phyloP scores from a whole-genome alignment of 2,113 vertebrate genomes.

The Leiothrix lutea region DNA sequence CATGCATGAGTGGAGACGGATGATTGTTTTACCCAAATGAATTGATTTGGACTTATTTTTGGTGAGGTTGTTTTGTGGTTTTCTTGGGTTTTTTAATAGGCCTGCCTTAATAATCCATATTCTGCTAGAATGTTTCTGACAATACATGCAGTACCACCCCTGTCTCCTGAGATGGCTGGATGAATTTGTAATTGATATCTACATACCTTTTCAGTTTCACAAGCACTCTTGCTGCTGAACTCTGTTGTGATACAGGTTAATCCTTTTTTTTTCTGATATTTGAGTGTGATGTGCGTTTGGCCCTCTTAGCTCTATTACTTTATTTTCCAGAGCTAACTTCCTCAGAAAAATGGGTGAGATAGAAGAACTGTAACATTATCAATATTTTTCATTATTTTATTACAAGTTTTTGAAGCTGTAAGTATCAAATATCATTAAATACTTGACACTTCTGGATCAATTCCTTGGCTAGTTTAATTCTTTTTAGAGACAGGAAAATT shows the following conservation, averaged over 20 bases:
- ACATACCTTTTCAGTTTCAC: neutral
- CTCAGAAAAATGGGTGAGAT: neutral
- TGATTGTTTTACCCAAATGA: slow-evolving; percentile 76
- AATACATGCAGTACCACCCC: neutral
- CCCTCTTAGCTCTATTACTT: neutral
- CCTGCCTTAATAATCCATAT: neutral
- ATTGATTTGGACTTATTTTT: slow-evolving; percentile 71
- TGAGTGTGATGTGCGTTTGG: neutral
- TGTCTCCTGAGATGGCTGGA: neutral
- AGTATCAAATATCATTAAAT: neutral
- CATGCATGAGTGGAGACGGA: slow-evolving; percentile 71
- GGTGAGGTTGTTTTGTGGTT: neutral
- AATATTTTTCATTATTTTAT: neutral
- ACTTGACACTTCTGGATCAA: neutral
- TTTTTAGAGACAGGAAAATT: neutral
- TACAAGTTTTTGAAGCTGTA: neutral
- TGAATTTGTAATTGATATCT: neutral
- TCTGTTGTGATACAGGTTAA: neutral
- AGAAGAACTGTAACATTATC: neutral
- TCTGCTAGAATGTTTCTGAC: slow-evolving; percentile 5
- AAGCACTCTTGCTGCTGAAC: neutral
- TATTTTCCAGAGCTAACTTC: neutral
- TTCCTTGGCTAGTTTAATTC: neutral
- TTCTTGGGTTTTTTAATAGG: neutral
- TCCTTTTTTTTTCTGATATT: neutral